Conservation (phyloP, 1,140 invertebrate genomes). For the Akabosia matsudoensis region DNA sequence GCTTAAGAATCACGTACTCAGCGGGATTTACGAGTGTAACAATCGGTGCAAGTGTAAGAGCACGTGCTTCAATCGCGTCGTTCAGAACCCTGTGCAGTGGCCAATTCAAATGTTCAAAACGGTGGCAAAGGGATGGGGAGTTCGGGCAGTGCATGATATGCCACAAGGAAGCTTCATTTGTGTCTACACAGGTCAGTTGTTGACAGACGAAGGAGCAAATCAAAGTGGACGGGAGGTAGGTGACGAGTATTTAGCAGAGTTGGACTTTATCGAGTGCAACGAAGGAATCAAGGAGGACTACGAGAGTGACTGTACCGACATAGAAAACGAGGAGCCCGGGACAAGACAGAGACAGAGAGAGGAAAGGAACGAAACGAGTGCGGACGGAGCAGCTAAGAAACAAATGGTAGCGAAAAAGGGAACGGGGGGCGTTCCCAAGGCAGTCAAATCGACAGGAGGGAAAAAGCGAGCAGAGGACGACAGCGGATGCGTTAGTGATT, state of each 20-base stretch:
- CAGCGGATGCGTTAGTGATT: constrained; percentile 31
- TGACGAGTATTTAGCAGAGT: constrained; percentile 92
- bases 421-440: neutral
- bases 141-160: constrained; percentile 90
- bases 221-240: constrained; percentile 80
- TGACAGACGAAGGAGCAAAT: constrained; percentile 85
- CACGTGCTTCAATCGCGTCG: constrained; percentile 81
- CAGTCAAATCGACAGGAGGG: constrained; percentile 5
- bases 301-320: constrained; percentile 63
- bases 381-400: neutral
- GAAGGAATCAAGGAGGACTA: constrained; percentile 85
- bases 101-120: constrained; percentile 69
- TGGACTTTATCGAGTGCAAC: constrained; percentile 93
- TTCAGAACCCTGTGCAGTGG: constrained; percentile 76
- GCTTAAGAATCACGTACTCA: constrained; percentile 75
- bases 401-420: neutral
- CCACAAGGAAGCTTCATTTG: constrained; percentile 90
- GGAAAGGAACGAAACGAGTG: neutral
- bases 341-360: constrained; percentile 12
- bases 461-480: constrained; percentile 46
- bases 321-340: constrained; percentile 46
- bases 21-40: constrained; percentile 93
- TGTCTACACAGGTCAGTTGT: constrained; percentile 87
- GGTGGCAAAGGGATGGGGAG: constrained; percentile 84
- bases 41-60: constrained; percentile 81